These are phyloP conservation scores for Gallinago media DNA, from an alignment of 2,113 vertebrate genomes.

Conservation along the genomic window DNA sequence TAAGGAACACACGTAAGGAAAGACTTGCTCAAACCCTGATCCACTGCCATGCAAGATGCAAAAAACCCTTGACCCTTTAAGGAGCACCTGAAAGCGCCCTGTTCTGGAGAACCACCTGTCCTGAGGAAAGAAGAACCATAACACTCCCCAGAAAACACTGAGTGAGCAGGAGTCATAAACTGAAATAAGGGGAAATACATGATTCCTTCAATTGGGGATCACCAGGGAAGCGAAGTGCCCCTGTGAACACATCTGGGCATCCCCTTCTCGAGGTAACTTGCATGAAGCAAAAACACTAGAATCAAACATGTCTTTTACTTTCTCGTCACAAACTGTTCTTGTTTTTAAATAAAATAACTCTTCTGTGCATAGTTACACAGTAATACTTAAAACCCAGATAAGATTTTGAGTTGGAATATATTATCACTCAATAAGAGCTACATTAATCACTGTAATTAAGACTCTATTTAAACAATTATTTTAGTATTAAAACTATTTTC, in stretches of 20 bases:
- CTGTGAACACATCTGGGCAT: background rate
- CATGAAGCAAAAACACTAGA: background rate
- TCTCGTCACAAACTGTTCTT: background rate
- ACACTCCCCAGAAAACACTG: background rate
- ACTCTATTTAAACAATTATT: conserved; percentile 54
- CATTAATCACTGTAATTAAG: conserved; percentile 51
- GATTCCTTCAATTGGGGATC: background rate
- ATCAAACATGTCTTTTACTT: background rate
- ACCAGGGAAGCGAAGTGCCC: accelerated
- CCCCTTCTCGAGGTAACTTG: background rate
- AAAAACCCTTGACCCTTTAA: background rate
- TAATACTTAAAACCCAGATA: background rate
- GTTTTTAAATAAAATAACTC: background rate
- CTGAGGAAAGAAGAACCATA: background rate
- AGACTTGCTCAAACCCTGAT: background rate
- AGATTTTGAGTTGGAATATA: background rate
- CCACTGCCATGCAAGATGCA: background rate
- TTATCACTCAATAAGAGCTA: conserved; percentile 33
- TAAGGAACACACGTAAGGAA: accelerated
- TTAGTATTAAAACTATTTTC: conserved; percentile 50
- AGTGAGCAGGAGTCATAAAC: background rate
- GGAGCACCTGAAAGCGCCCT: background rate
- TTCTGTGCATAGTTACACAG: background rate
- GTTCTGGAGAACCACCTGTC: background rate
- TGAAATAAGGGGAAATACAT: background rate